Conservation (phyloP, 2,113 vertebrate species). For the Octodon degus region DNA sequence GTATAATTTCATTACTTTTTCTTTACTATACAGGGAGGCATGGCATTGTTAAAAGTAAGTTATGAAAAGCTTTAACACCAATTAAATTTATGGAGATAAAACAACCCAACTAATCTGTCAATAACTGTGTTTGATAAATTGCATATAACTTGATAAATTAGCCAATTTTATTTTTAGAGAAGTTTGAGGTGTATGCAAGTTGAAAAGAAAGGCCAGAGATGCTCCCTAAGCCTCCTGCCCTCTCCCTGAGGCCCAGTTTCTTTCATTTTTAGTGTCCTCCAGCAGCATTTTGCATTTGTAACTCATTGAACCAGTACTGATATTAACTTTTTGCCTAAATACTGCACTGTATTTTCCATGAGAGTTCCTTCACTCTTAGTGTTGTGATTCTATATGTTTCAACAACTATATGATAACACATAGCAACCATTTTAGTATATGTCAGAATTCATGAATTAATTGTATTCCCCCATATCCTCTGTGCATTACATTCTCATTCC, state of each 20-base stretch:
- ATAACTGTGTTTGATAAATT: background rate
- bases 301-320: background rate
- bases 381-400: background rate
- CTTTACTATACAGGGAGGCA: background rate
- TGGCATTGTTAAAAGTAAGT: background rate
- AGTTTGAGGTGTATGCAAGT: background rate
- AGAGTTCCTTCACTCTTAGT: background rate
- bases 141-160: background rate
- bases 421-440: background rate
- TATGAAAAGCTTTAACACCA: background rate
- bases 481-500: background rate
- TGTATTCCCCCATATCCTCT: background rate
- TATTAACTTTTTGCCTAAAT: background rate
- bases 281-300: background rate
- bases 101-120: background rate
- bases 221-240: fast-evolving
- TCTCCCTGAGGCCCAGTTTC: background rate
- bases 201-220: background rate
- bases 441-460: background rate
- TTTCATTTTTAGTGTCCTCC: fast-evolving
- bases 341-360: too few species aligned
- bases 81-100: background rate
- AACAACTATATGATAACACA: background rate
- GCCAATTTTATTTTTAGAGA: background rate
- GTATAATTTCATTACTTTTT: background rate